Base-by-base conservation (phyloP, 2,797 vertebrate genomes). In the Urosaurus nigricauda region DNA sequence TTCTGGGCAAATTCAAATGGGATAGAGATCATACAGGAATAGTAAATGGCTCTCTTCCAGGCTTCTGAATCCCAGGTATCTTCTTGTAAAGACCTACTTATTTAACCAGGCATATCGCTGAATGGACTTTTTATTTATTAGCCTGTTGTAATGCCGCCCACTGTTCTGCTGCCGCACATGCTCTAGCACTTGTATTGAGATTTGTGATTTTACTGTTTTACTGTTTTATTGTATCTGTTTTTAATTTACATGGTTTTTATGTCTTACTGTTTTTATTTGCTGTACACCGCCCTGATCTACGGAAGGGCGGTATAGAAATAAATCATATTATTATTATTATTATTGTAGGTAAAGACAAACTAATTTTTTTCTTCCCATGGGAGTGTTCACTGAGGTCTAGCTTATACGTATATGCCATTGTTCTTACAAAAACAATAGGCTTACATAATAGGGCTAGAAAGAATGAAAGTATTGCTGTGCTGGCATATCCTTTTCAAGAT, bases 291-390 rank as follows among this genome's bases (percentile, higher is more conserved):
- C n/a, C n/a, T n/a, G n/a, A n/a, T n/a, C n/a, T n/a, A n/a, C n/a
- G n/a, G n/a, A n/a, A n/a, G n/a, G n/a, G n/a, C n/a, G n/a, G n/a
- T n/a, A n/a, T n/a, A n/a, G n/a, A n/a, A n/a, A n/a, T n/a, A n/a
- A n/a, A n/a, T n/a, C n/a, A n/a, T n/a, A n/a, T n/a, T n/a, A n/a
- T n/a, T n/a, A n/a, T n/a, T n/a, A n/a, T n/a, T n/a, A n/a, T n/a
- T n/a, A n/a, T n/a, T n/a, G n/a, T 94, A 91, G 95, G 93, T 93
- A 93, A 68, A 95, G 93, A 89, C 89, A 93, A 84, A 84, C 85
- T 60, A 65, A 91, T 87, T 87, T 85, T 90, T 82, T 87, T 90
- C 87, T 89, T 79, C 91, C 88, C 92, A 75, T 90, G 88, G 87
- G 88, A 91, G 89, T 91, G 68, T 91, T 95, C 65, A 82, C 91